A percentile compares a stretch with the other conserved stretches of the same genome.
Evolutionary conservation across 2,797 vertebrate species (phyloP).

Genomic region (Arvicola amphibius): DNA sequence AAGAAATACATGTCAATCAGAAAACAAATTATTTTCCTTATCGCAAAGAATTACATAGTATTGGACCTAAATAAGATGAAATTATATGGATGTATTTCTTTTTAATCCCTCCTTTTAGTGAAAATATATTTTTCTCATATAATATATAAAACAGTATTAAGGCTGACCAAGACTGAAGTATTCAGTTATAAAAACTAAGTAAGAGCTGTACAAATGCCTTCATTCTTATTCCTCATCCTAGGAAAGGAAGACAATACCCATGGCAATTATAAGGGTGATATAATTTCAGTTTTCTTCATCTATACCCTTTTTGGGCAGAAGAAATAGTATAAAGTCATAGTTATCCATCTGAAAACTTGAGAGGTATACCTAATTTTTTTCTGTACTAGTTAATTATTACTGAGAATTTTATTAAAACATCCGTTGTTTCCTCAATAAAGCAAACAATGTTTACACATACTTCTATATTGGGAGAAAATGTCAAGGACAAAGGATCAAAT

Average conservation of each 20-base stretch:
- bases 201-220: background rate
- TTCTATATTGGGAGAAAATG: background rate
- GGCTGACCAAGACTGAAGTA: background rate
- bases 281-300: too few species aligned
- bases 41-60: background rate
- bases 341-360: background rate
- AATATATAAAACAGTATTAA: background rate
- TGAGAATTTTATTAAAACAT: background rate
- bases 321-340: background rate
- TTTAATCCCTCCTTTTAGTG: background rate
- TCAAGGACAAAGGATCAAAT: background rate
- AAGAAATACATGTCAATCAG: background rate
- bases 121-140: background rate
- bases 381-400: background rate
- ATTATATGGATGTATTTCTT: background rate
- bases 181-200: background rate
- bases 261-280: background rate
- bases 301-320: background rate
- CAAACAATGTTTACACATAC: background rate
- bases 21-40: background rate
- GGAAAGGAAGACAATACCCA: background rate
- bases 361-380: background rate
- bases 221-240: background rate
- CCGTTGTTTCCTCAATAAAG: background rate
- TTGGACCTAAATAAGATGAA: background rate